Percentiles rank a stretch among this genome's conserved stretches.
Conservation (phyloP, 2,888 invertebrate species). For the Notodonta dromedarius region DNA sequence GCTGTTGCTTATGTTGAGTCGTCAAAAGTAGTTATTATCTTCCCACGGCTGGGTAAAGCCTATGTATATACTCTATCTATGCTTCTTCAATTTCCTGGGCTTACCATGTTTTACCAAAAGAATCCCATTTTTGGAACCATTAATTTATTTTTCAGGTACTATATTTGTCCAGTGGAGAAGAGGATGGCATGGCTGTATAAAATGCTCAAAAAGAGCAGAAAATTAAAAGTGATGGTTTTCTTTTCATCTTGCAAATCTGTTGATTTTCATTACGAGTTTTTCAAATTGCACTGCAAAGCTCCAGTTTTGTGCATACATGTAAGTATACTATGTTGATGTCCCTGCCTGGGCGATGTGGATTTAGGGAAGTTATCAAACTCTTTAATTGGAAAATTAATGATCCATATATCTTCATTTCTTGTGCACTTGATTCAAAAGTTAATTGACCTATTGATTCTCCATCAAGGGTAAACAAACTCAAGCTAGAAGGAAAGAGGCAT, state of each 20-base stretch:
- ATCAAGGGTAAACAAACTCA: slow-evolving; percentile 97
- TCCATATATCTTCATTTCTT: neutral
- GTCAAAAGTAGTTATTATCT: too few species aligned
- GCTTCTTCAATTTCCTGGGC: neutral
- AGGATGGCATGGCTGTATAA: slow-evolving; percentile 96
- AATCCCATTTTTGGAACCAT: too few species aligned
- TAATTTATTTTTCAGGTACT: slow-evolving; percentile 84
- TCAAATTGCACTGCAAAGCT: slow-evolving; percentile 95
- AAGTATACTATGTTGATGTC: slow-evolving; percentile 62
- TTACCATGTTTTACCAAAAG: slow-evolving; percentile 4
- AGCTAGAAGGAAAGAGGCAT: slow-evolving; percentile 96
- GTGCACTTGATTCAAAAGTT: neutral
- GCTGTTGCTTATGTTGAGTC: too few species aligned
- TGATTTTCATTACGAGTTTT: slow-evolving; percentile 96
- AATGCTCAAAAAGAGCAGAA: slow-evolving; percentile 96
- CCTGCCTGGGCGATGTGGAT: too few species aligned
- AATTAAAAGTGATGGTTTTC: slow-evolving; percentile 97
- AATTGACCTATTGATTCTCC: slow-evolving; percentile 57
- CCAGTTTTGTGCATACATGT: slow-evolving; percentile 97
- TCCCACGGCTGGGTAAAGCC: too few species aligned
- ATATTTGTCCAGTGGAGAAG: slow-evolving; percentile 96
- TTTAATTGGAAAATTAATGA: too few species aligned
- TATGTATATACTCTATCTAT: too few species aligned
- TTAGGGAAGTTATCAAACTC: too few species aligned
- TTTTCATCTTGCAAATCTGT: slow-evolving; percentile 99